A percentile compares a stretch with the other conserved stretches of the same genome.
Evolutionary conservation across 2,797 vertebrate genomes (phyloP).

Genomic region (Melanotaenia nigrans): DNA sequence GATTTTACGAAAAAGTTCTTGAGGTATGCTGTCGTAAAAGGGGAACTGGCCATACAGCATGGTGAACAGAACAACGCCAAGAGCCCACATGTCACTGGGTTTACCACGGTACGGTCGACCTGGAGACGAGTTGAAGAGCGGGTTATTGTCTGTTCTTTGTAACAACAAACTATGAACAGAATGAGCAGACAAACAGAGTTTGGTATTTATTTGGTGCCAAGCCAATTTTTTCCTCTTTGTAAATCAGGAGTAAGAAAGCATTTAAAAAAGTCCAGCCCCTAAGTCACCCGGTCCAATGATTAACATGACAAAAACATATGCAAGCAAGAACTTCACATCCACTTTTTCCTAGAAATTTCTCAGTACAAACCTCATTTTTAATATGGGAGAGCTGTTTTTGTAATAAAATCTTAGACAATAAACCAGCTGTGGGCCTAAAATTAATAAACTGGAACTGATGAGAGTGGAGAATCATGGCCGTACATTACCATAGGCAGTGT

Average conservation of each 20-base stretch:
- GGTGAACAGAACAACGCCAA: conserved; percentile 98
- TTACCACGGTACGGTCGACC: conserved; percentile 97
- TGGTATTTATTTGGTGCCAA: conserved; percentile 19
- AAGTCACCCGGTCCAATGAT: conserved; percentile 43
- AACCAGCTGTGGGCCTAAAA: conserved; percentile 14
- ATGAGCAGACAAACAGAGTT: background rate
- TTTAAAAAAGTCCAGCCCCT: conserved; percentile 18
- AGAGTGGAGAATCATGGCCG: conserved; percentile 44
- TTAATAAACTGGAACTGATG: conserved; percentile 28
- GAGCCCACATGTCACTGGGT: conserved; percentile 99
- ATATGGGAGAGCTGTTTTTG: conserved; percentile 3
- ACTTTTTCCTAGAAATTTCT: conserved; percentile 24
- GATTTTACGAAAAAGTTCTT: conserved; percentile 99
- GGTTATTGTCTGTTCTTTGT: background rate
- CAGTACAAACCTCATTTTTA: conserved; percentile 1
- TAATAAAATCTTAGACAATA: conserved; percentile 19
- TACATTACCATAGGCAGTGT: conserved; percentile 67
- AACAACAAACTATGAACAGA: background rate
- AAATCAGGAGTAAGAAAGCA: conserved; percentile 33
- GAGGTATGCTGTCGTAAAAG: conserved; percentile 99
- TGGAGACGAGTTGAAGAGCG: conserved; percentile 57
- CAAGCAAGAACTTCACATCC: conserved; percentile 11
- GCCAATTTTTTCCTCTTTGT: conserved; percentile 9
- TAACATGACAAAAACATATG: conserved; percentile 39
- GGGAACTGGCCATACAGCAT: conserved; percentile 99